Conservation (phyloP, 2,888 invertebrate species). For the Pammene aurita region DNA sequence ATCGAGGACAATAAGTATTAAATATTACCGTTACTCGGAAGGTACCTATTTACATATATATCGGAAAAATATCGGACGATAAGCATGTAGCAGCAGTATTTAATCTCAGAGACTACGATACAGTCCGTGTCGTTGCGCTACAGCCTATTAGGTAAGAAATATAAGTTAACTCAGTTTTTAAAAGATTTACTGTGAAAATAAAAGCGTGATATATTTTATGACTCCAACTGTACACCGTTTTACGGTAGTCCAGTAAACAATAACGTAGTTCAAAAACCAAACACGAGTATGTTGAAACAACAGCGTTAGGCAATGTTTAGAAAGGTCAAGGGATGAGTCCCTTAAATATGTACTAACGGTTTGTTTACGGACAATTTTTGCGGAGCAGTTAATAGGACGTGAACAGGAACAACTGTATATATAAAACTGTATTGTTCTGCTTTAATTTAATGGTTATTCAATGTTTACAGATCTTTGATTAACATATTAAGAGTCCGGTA, state of each 20-base stretch:
- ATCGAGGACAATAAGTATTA: too few species aligned
- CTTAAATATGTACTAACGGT: slow-evolving; percentile 5
- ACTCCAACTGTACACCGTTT: slow-evolving; percentile 14
- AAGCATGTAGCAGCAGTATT: too few species aligned
- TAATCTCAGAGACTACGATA: too few species aligned
- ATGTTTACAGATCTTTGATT: not conserved
- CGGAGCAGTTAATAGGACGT: not conserved
- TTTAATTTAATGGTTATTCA: not conserved
- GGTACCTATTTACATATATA: too few species aligned
- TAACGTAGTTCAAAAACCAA: slow-evolving; percentile 13
- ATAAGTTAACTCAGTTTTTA: too few species aligned
- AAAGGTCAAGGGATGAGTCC: slow-evolving; percentile 16
- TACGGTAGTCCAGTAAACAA: slow-evolving; percentile 1
- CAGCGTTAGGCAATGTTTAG: slow-evolving; percentile 18
- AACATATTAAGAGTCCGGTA: too few species aligned
- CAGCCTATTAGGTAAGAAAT: too few species aligned
- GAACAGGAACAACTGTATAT: not conserved
- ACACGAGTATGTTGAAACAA: slow-evolving; percentile 25
- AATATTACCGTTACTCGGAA: too few species aligned
- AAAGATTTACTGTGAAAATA: too few species aligned
- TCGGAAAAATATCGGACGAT: too few species aligned
- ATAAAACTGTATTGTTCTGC: not conserved
- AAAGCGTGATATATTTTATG: not conserved
- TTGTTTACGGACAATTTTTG: slow-evolving; percentile 11
- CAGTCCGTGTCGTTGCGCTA: too few species aligned